A percentile compares a stretch with the other conserved stretches of the same genome.
Conservation (phyloP, 2,113 vertebrate genomes). For the Leptodactylus fuscus region DNA sequence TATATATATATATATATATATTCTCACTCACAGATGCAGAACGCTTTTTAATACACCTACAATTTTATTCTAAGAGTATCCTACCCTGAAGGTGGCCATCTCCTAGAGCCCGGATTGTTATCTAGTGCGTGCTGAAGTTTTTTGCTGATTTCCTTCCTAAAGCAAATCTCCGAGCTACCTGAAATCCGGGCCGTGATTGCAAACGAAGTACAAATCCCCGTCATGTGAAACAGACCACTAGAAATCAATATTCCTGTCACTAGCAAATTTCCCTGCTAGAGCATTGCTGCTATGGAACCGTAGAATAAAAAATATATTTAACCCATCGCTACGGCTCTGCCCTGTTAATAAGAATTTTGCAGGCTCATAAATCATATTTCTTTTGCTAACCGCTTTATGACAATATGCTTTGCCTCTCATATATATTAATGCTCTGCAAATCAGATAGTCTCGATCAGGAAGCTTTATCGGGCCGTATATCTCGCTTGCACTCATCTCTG, state of each 20-base stretch:
- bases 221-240: conserved; percentile 18
- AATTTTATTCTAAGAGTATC: not conserved
- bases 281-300: not conserved
- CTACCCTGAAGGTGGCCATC: not conserved
- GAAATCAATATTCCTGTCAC: conserved; percentile 29
- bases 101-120: not conserved
- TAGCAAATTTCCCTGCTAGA: not conserved
- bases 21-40: too few species aligned
- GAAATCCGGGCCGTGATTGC: not conserved
- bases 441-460: conserved; percentile 14
- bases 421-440: conserved; percentile 44
- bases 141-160: not conserved
- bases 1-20: too few species aligned
- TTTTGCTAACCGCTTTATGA: conserved; percentile 37
- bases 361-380: conserved; percentile 44
- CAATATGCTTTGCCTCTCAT: conserved; percentile 33
- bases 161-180: not conserved
- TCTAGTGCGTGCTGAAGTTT: not conserved
- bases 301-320: conserved; percentile 36
- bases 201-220: not conserved
- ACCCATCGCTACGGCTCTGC: conserved; percentile 17
- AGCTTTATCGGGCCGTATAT: not conserved
- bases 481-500: not conserved
- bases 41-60: too few species aligned
- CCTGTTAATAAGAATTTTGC: conserved; percentile 45